Conservation (phyloP, 2,888 invertebrate genomes). For the Tetragnatha montana region DNA sequence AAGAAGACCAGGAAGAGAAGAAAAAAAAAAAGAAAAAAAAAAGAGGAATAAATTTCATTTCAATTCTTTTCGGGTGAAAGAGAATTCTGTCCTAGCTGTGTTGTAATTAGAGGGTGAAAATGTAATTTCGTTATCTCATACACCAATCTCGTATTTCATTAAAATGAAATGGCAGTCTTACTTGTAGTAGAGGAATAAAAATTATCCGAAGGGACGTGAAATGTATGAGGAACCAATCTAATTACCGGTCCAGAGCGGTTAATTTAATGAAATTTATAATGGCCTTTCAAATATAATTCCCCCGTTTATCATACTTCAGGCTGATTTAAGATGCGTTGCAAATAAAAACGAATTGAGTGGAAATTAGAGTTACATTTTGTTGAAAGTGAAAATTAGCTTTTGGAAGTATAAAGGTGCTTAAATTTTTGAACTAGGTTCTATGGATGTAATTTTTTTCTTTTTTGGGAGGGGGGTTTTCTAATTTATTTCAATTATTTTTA, state of each 20-base stretch:
- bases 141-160: conserved; percentile 48
- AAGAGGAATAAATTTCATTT: conserved; percentile 31
- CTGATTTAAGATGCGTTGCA: not conserved
- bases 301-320: not conserved
- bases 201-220: not conserved
- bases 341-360: not conserved
- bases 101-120: conserved; percentile 44
- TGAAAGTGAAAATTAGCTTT: not conserved
- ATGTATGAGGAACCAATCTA: conserved; percentile 16
- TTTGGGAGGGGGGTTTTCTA: not conserved
- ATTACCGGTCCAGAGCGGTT: conserved; percentile 17
- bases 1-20: not conserved
- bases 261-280: conserved; percentile 29
- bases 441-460: not conserved
- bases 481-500: not conserved
- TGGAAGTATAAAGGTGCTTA: not conserved
- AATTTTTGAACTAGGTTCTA: not conserved
- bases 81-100: conserved; percentile 12
- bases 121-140: conserved; percentile 60
- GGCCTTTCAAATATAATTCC: conserved; percentile 18
- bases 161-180: conserved; percentile 41
- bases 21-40: conserved; percentile 14
- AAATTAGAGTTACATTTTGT: not conserved
- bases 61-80: conserved; percentile 33
- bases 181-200: conserved; percentile 18